phyloP scores from a whole-genome alignment of 2,113 vertebrate genomes.

The Protobothrops mucrosquamatus region DNA sequence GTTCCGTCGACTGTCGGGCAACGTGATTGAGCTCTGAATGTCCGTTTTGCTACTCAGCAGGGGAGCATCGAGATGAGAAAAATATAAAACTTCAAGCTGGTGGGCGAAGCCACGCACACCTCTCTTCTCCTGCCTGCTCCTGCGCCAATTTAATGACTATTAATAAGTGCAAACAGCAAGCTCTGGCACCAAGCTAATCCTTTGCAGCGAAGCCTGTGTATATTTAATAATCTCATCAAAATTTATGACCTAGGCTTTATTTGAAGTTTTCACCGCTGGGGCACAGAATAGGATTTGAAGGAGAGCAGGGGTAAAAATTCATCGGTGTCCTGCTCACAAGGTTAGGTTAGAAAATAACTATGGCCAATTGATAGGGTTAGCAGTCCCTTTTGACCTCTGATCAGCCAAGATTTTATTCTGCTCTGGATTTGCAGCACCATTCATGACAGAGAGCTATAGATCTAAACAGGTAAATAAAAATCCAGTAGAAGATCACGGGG shows the following conservation, averaged over 20 bases:
- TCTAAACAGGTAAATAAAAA: not conserved
- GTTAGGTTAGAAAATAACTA: not conserved
- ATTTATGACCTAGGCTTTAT: slow-evolving; percentile 55
- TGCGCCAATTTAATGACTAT: slow-evolving; percentile 58
- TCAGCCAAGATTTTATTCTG: not conserved
- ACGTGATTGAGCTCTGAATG: not conserved
- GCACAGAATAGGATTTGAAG: slow-evolving; percentile 25
- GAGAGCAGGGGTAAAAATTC: not conserved
- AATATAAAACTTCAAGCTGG: slow-evolving; percentile 57
- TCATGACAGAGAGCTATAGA: not conserved
- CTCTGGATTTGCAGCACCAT: not conserved
- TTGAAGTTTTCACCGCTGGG: slow-evolving; percentile 58
- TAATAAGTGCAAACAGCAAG: slow-evolving; percentile 54
- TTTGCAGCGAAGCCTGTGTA: slow-evolving; percentile 55
- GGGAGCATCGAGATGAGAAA: slow-evolving; percentile 58
- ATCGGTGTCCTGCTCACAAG: slow-evolving; percentile 29
- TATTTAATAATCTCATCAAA: slow-evolving; percentile 65
- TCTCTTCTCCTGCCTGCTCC: slow-evolving; percentile 55
- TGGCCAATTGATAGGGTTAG: slow-evolving; percentile 1
- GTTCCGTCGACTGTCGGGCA: slow-evolving; percentile 58
- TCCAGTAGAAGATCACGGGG: not conserved
- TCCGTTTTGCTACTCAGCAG: slow-evolving; percentile 56
- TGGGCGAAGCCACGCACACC: slow-evolving; percentile 11
- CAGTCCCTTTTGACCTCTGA: slow-evolving; percentile 13
- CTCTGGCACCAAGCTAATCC: slow-evolving; percentile 52